Percentiles rank a stretch among this genome's conserved stretches.
Evolutionary conservation across 2,888 invertebrate species (phyloP).

Genomic region (Cheiracanthium punctorium): DNA sequence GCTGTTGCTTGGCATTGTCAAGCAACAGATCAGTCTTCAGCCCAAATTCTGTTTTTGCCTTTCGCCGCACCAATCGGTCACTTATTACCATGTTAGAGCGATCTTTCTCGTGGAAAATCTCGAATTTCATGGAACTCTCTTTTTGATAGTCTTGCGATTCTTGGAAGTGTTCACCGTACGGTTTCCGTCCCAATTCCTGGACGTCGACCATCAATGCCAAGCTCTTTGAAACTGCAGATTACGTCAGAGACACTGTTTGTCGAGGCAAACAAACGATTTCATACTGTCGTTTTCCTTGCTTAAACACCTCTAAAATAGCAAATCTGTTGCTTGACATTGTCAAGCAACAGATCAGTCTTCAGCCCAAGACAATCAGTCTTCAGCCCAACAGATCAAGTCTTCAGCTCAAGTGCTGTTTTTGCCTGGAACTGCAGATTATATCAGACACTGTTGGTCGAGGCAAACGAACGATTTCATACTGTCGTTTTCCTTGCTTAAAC

Average conservation of each 20-base stretch:
- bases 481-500: neutral
- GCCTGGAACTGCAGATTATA: neutral
- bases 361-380: too few species aligned
- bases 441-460: neutral
- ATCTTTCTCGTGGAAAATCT: neutral
- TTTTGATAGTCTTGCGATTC: neutral
- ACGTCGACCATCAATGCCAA: neutral
- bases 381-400: too few species aligned
- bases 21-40: too few species aligned
- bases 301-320: neutral
- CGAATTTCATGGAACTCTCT: neutral
- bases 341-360: too few species aligned
- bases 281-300: neutral
- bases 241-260: neutral
- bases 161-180: neutral
- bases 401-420: too few species aligned
- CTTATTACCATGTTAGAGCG: too few species aligned
- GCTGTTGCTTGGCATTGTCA: neutral
- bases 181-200: neutral
- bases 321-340: neutral
- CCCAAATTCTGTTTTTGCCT: too few species aligned
- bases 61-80: too few species aligned
- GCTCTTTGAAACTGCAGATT: neutral
- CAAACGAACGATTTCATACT: neutral
- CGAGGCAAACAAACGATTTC: neutral